phyloP scores from a whole-genome alignment of 2,888 invertebrate species.

The Anthophora plumipes region DNA sequence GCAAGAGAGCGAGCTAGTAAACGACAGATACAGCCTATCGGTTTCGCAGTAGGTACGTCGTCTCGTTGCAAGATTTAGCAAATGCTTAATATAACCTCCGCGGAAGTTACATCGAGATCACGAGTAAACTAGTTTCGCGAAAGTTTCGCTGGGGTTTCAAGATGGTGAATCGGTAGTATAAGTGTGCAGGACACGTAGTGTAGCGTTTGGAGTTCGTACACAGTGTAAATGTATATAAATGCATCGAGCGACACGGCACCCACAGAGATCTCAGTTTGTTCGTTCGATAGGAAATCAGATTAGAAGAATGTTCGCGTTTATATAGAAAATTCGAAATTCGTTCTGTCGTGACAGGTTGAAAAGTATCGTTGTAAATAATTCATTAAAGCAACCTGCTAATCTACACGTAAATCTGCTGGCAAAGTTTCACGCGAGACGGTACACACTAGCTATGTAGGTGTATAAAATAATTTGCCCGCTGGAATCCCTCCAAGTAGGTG shows the following conservation, averaged over 20 bases:
- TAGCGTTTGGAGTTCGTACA: neutral
- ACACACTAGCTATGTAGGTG: too few relatives aligned
- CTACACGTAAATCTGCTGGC: constrained; percentile 30
- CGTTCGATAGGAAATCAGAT: constrained; percentile 42
- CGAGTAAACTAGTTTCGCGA: constrained; percentile 69
- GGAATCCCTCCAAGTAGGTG: neutral
- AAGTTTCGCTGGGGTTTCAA: constrained; percentile 61
- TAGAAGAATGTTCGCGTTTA: constrained; percentile 14
- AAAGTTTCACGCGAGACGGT: constrained; percentile 17
- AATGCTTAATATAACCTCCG: constrained; percentile 70
- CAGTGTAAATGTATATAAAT: constrained; percentile 30
- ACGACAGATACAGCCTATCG: constrained; percentile 39
- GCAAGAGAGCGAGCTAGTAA: neutral
- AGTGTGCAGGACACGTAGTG: constrained; percentile 44
- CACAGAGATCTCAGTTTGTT: neutral
- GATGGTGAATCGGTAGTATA: constrained; percentile 46
- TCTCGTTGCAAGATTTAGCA: constrained; percentile 59
- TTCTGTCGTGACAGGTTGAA: neutral
- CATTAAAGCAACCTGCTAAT: constrained; percentile 20
- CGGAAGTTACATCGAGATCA: constrained; percentile 71
- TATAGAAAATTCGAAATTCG: constrained; percentile 35
- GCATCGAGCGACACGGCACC: neutral
- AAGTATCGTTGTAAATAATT: constrained; percentile 46
- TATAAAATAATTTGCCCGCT: constrained; percentile 19
- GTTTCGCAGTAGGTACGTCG: constrained; percentile 14